Evolutionary conservation across 2,113 vertebrate species (phyloP).

Genomic region (Chauna torquata): DNA sequence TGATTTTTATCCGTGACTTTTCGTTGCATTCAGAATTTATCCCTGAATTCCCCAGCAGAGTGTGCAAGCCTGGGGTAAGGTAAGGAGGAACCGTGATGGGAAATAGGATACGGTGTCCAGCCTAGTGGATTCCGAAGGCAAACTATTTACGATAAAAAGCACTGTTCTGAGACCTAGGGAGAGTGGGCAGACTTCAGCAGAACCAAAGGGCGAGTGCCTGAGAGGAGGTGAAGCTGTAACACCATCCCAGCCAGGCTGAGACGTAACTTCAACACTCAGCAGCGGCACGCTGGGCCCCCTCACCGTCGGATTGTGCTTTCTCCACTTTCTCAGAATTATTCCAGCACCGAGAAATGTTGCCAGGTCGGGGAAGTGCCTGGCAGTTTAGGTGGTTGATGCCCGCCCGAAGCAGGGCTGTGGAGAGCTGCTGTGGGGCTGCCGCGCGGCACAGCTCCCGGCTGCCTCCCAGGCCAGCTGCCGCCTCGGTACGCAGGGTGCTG

Average conservation of each 20-base stretch:
- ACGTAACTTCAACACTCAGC: background rate
- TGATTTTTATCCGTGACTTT: background rate
- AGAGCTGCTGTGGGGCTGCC: background rate
- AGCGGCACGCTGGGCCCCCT: fast-evolving
- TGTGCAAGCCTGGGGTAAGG: background rate
- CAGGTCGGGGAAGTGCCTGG: background rate
- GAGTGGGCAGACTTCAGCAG: background rate
- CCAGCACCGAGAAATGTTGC: background rate
- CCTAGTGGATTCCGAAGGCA: no score
- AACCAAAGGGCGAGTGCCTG: no score
- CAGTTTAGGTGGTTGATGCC: background rate
- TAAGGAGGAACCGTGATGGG: background rate
- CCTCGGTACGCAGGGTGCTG: no score
- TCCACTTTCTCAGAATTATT: background rate
- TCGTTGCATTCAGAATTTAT: background rate
- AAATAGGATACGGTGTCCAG: background rate
- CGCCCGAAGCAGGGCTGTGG: no score
- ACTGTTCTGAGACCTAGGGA: background rate
- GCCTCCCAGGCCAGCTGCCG: no score
- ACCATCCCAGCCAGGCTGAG: background rate
- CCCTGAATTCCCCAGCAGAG: background rate
- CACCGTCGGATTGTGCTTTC: fast-evolving
- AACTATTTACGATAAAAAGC: background rate
- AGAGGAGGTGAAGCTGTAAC: background rate
- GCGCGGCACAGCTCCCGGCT: fast-evolving